A percentile compares a stretch with the other conserved stretches of the same genome.
Conservation (phyloP, 2,113 vertebrate genomes). For the Calyptomena viridis region DNA sequence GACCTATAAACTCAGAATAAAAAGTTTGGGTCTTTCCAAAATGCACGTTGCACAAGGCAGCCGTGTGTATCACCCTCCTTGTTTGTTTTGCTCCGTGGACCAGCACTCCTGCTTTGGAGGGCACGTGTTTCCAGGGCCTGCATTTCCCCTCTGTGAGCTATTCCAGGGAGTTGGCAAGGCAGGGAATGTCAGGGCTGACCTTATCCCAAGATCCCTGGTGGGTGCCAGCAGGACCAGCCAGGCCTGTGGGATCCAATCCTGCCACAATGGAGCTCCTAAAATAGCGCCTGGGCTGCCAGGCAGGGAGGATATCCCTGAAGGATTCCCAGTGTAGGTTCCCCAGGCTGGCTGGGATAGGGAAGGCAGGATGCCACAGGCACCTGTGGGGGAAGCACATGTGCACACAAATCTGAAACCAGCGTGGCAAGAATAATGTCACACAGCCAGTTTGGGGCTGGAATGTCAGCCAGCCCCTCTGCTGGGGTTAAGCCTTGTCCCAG, state of each 20-base stretch:
- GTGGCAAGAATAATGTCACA: background rate
- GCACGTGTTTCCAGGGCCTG: background rate
- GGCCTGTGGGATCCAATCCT: background rate
- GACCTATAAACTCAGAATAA: background rate
- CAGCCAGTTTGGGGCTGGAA: background rate
- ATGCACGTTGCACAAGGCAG: background rate
- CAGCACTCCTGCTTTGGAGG: conserved; percentile 7
- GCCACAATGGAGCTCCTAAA: background rate
- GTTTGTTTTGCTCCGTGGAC: conserved; percentile 21
- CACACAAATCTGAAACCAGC: background rate
- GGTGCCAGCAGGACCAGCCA: background rate
- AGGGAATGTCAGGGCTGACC: background rate
- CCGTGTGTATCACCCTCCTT: background rate
- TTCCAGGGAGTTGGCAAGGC: background rate
- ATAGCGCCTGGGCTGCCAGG: background rate
- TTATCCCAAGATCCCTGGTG: background rate
- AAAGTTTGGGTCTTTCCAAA: background rate
- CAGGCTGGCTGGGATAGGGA: background rate
- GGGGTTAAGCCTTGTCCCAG: background rate
- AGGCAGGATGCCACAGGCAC: background rate
- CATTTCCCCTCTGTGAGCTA: background rate
- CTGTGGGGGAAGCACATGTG: background rate
- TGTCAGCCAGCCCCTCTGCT: background rate
- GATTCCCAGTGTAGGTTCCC: background rate
- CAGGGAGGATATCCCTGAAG: background rate